phyloP scores from a whole-genome alignment of 2,113 vertebrate species.

The Pantherophis guttatus region DNA sequence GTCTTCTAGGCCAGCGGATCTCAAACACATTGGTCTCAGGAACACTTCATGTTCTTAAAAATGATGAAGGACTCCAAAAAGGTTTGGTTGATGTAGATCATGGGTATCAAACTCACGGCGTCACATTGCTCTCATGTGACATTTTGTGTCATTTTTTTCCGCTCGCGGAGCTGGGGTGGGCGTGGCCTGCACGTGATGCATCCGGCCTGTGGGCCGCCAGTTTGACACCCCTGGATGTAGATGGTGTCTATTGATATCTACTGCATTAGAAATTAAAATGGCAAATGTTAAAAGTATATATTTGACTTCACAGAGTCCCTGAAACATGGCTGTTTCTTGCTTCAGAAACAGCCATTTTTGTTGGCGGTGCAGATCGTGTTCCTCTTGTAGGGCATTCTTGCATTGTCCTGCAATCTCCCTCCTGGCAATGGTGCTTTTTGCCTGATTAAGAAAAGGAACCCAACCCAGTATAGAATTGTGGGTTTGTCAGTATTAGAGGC shows the following conservation, averaged over 20 bases:
- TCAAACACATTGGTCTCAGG: background rate
- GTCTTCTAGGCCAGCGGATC: background rate
- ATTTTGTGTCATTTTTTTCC: too few species aligned
- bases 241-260: background rate
- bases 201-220: too few species aligned
- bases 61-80: background rate
- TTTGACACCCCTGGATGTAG: background rate
- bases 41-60: background rate
- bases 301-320: background rate
- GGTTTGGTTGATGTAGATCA: background rate
- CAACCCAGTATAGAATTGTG: background rate
- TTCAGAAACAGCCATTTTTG: background rate
- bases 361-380: background rate
- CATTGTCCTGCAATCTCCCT: background rate
- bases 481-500: background rate
- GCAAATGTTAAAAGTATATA: background rate
- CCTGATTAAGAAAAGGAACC: background rate
- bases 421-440: background rate
- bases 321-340: background rate
- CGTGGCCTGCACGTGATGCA: too few species aligned
- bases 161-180: too few species aligned
- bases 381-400: background rate
- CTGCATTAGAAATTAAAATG: background rate
- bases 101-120: too few species aligned
- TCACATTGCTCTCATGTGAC: too few species aligned